Evolutionary conservation across 2,888 invertebrate genomes (phyloP).

Genomic region (Philereme transversata): DNA sequence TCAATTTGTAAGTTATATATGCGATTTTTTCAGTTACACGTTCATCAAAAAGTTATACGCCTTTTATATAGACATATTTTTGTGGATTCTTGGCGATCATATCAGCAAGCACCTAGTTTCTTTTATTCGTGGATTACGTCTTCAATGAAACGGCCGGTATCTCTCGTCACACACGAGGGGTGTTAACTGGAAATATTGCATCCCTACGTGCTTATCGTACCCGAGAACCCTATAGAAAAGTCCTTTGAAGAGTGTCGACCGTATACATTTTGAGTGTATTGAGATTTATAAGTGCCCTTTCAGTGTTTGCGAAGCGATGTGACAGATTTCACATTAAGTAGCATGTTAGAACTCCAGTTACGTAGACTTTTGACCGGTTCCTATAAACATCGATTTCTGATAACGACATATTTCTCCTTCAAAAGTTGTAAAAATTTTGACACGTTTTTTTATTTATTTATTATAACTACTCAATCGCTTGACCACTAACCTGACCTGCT

Average conservation of each 20-base stretch:
- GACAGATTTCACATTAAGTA: constrained; percentile 35
- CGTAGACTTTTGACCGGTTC: too few relatives aligned
- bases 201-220: constrained; percentile 68
- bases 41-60: too few relatives aligned
- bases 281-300: constrained; percentile 68
- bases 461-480: too few relatives aligned
- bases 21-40: too few relatives aligned
- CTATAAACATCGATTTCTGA: too few relatives aligned
- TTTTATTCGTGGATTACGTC: constrained; percentile 30
- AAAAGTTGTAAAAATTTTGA: too few relatives aligned
- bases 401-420: too few relatives aligned
- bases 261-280: constrained; percentile 67
- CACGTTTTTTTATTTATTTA: too few relatives aligned
- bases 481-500: too few relatives aligned
- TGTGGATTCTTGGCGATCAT: neutral
- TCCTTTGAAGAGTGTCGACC: constrained; percentile 64
- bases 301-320: constrained; percentile 50
- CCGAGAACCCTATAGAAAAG: constrained; percentile 58
- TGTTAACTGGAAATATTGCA: constrained; percentile 60
- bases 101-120: constrained; percentile 6
- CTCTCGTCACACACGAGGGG: constrained; percentile 51
- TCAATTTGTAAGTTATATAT: too few relatives aligned
- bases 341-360: neutral
- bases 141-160: constrained; percentile 57
- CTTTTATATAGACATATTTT: too few relatives aligned